Evolutionary conservation across 2,113 vertebrate species (phyloP), one percentile per base, ranked within the genome.

Genomic region (Ochotona princeps): DNA sequence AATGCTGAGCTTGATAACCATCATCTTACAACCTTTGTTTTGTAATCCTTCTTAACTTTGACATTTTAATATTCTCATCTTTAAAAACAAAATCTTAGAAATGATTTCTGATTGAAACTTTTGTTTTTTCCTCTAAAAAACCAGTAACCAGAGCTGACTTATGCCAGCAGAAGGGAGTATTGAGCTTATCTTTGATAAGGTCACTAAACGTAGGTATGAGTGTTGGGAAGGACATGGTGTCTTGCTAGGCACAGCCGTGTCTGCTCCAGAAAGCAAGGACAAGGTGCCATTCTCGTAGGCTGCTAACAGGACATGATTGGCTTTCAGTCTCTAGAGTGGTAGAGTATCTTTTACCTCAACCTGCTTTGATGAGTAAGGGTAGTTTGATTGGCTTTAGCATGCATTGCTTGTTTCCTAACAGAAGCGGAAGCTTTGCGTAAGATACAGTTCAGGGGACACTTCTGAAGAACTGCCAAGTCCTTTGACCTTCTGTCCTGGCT

Each of bases 1-100:
- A 97, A 96, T 93, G 86, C 81, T 89, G 91, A 94, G 94, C 94
- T 95, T 95, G 90, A 87, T 93, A 92, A 96, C 38, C 66, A 26
- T 54, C 60, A 57, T 88, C 63, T 92, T 94, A 86, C 94, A 83
- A 80, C 66, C 32, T 96, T 95, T 95, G 93, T 88, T 95, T 96
- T 94, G 85, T 90, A 95, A 92, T 96, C 91, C 83, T 95, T 87
- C 81, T 87, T 94, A 70, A 8, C 83, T 72, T 94, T 90, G 60
- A 74, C 11, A 67, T 90, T 85, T 91, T 93, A 60, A 89, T 94
- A 49, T 87, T 17, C 15, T 44, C n/a, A 83, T 88, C 69, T 85
- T 78, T 82, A 70, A 66, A 79, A 95, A 6, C 84, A 85, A 84
- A 65, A 83, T 95, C 63, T 60, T 92, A 88, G 91, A 86, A 96